Conservation (phyloP, 2,888 invertebrate genomes). For the Eilema sororculum region DNA sequence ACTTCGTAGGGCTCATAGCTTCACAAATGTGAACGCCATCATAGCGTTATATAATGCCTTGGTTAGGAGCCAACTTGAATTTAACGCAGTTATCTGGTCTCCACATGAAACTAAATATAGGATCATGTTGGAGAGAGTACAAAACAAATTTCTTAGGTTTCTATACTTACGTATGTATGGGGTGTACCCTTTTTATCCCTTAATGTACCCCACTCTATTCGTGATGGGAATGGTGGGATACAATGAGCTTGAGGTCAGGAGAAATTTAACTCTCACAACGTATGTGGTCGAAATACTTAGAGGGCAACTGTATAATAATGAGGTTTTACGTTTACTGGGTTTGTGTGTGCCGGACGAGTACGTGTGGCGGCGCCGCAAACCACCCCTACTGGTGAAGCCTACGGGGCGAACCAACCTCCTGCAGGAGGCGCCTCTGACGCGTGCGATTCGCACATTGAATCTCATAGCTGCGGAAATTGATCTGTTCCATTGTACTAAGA, state of each 20-base stretch:
- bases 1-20: no score
- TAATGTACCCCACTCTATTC: not conserved
- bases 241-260: no score
- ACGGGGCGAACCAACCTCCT: not conserved
- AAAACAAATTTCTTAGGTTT: not conserved
- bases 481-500: not conserved
- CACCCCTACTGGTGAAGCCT: not conserved
- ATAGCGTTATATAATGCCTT: no score
- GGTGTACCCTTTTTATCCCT: not conserved
- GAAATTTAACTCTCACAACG: no score
- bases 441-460: not conserved
- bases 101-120: slow-evolving; percentile 3
- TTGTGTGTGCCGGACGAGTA: not conserved
- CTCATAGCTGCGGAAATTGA: not conserved
- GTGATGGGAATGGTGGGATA: no score
- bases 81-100: not conserved
- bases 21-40: no score
- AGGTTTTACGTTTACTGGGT: not conserved
- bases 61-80: not conserved
- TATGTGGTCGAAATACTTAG: no score
- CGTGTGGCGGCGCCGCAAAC: not conserved
- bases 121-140: not conserved
- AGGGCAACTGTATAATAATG: no score
- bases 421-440: no score
- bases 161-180: not conserved